Percentiles rank a stretch among this genome's conserved stretches.
Evolutionary conservation across 2,113 vertebrate species (phyloP).

Genomic region (Eubucco bourcierii): DNA sequence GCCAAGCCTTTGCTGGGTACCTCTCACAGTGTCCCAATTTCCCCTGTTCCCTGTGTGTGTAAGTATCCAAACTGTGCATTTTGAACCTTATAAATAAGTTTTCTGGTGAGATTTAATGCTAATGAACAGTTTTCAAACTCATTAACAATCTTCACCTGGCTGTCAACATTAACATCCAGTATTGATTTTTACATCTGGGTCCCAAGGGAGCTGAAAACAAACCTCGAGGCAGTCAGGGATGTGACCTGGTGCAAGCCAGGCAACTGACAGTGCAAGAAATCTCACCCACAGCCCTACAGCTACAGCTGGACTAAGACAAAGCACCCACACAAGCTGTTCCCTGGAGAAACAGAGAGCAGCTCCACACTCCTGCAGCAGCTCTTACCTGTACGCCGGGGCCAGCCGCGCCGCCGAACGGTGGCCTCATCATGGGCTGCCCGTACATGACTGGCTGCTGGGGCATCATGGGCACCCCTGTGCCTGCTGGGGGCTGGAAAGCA

Average conservation of each 20-base stretch:
- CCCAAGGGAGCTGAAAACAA: no score
- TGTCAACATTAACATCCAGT: no score
- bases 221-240: no score
- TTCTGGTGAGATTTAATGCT: no score
- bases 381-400: conserved; percentile 87
- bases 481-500: conserved; percentile 81
- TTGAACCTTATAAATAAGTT: no score
- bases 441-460: conserved; percentile 91
- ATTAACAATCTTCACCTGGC: no score
- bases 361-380: accelerated
- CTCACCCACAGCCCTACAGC: neutral
- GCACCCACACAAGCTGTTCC: neutral
- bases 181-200: no score
- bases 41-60: no score
- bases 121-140: no score
- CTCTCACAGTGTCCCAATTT: no score
- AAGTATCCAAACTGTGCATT: no score
- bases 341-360: neutral
- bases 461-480: conserved; percentile 89
- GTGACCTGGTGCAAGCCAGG: neutral
- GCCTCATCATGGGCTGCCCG: conserved; percentile 95
- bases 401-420: conserved; percentile 84
- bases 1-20: no score
- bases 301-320: neutral
- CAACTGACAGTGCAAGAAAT: neutral